These are phyloP conservation scores for Orientallactaga bullata DNA, from an alignment of 2,113 vertebrate species.

Conservation along the genomic window DNA sequence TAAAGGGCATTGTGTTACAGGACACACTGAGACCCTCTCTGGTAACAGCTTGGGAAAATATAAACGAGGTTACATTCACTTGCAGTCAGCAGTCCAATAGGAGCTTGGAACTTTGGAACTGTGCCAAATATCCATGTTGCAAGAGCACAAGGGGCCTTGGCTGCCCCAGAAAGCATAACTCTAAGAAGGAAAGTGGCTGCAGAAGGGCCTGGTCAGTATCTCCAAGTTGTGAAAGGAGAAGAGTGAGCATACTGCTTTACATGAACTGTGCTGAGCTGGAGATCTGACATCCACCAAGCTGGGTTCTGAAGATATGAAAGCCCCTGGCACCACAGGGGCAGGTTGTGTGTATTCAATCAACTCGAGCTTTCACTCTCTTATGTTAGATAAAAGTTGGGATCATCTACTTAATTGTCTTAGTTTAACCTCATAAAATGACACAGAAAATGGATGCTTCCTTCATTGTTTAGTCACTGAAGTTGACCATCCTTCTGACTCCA, in stretches of 20 bases:
- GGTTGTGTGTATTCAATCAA: background rate
- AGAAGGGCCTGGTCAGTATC: background rate
- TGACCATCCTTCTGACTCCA: constrained; percentile 28
- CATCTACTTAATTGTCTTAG: background rate
- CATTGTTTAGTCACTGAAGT: background rate
- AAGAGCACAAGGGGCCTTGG: background rate
- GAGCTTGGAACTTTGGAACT: background rate
- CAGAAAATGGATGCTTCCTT: constrained; percentile 18
- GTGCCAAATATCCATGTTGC: background rate
- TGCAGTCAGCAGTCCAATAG: background rate
- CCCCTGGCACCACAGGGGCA: background rate
- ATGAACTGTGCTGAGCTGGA: background rate
- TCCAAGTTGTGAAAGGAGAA: background rate
- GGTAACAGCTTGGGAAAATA: background rate
- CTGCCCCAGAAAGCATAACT: background rate
- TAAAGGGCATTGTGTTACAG: too few relatives aligned
- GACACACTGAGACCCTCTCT: too few relatives aligned
- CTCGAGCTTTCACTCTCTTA: background rate
- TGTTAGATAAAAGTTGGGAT: background rate
- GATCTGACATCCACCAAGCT: background rate
- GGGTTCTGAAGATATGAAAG: background rate
- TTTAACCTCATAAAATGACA: background rate
- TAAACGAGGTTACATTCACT: background rate
- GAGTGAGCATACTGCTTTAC: background rate
- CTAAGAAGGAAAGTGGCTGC: background rate